Percentiles rank a stretch among this genome's conserved stretches.
phyloP scores from a whole-genome alignment of 1,140 invertebrate species.

The Cotesia typhae region DNA sequence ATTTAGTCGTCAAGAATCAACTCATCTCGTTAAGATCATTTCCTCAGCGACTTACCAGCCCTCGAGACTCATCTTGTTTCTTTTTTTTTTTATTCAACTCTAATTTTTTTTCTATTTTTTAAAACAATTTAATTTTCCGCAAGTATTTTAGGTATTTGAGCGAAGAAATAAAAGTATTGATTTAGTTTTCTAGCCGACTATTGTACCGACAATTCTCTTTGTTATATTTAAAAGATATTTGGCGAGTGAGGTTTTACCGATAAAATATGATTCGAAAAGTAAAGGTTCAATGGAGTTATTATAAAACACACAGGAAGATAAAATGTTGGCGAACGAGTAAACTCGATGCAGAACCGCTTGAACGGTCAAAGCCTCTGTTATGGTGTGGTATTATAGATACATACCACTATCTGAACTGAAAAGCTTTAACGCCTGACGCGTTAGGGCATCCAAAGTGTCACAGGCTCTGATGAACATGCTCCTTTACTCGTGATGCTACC shows the following conservation, averaged over 20 bases:
- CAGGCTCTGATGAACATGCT: slow-evolving; percentile 50
- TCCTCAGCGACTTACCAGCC: no score
- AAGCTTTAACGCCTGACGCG: slow-evolving; percentile 36
- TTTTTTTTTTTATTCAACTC: no score
- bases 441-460: slow-evolving; percentile 42
- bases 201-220: no score
- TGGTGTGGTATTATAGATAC: slow-evolving; percentile 45
- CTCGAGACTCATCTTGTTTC: no score
- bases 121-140: no score
- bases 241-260: no score
- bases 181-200: no score
- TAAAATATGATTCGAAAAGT: neutral
- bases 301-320: neutral
- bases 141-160: no score
- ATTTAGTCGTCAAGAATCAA: no score
- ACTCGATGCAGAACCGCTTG: slow-evolving; percentile 52
- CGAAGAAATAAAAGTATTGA: neutral
- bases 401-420: slow-evolving; percentile 17
- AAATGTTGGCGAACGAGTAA: slow-evolving; percentile 8
- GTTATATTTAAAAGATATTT: no score
- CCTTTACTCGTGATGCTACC: no score
- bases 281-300: neutral
- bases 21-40: no score
- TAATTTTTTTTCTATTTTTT: neutral
- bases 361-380: slow-evolving; percentile 56